Evolutionary conservation across 2,113 vertebrate genomes (phyloP).

Genomic region (Melanostigma gelatinosum): DNA sequence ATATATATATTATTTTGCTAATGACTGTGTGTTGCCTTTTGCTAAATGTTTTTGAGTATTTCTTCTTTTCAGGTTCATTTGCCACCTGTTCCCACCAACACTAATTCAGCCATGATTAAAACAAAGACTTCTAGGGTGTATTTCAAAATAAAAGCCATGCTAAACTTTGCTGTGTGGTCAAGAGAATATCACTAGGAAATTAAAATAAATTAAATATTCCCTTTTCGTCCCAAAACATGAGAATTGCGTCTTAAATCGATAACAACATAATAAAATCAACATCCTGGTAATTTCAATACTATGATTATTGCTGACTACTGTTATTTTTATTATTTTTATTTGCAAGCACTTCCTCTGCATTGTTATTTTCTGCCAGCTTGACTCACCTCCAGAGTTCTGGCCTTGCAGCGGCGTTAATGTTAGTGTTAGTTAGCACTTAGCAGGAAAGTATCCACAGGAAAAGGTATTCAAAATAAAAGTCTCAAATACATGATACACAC

Average conservation of each 20-base stretch:
- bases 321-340: background rate
- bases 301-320: background rate
- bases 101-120: background rate
- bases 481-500: background rate
- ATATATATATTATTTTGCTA: too few species aligned
- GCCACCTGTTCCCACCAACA: background rate
- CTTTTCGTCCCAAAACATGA: background rate
- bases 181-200: background rate
- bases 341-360: background rate
- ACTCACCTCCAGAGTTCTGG: background rate
- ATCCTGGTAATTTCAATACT: too few species aligned
- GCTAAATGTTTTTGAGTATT: too few species aligned
- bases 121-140: background rate
- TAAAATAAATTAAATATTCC: background rate
- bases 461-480: constrained; percentile 15
- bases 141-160: constrained; percentile 36
- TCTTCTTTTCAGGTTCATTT: background rate
- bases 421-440: background rate
- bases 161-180: background rate
- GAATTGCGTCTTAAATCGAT: background rate
- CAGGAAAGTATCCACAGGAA: background rate
- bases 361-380: background rate
- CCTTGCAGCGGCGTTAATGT: background rate
- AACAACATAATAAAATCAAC: background rate
- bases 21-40: background rate